A percentile compares a stretch with the other conserved stretches of the same genome.
phyloP scores from a whole-genome alignment of 2,888 invertebrate genomes.

The Sphaerophoria rueppellii region DNA sequence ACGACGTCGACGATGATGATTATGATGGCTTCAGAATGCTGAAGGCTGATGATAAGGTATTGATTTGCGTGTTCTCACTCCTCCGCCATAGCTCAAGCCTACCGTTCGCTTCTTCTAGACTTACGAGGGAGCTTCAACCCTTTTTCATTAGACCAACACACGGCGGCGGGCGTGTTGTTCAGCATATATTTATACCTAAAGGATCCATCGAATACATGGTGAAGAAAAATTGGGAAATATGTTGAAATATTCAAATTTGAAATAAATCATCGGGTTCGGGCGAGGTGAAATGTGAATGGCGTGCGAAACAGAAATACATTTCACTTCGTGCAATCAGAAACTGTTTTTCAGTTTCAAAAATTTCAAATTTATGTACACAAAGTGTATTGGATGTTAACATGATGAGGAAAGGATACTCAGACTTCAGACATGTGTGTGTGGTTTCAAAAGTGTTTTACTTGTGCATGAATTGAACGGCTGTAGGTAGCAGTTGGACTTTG shows the following conservation, averaged over 20 bases:
- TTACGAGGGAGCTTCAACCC: conserved; percentile 30
- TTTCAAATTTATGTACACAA: conserved; percentile 49
- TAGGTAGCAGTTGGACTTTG: neutral
- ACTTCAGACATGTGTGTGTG: neutral
- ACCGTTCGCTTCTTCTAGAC: no score
- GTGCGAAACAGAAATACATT: conserved; percentile 61
- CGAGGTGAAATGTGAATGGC: conserved; percentile 68
- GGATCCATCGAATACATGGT: neutral
- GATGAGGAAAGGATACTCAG: neutral
- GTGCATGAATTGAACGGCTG: neutral
- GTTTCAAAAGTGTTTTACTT: neutral
- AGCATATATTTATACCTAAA: neutral
- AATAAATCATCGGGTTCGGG: conserved; percentile 67
- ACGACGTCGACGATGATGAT: conserved; percentile 49
- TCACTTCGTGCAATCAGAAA: conserved; percentile 35
- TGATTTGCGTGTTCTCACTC: conserved; percentile 65
- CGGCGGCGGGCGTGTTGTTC: neutral
- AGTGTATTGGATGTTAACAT: conserved; percentile 9
- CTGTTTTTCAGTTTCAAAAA: conserved; percentile 44
- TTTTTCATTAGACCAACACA: neutral
- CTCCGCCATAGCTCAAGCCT: conserved; percentile 18
- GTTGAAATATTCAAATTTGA: conserved; percentile 73
- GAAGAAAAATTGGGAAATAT: conserved; percentile 67
- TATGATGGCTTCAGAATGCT: conserved; percentile 61
- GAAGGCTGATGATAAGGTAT: conserved; percentile 71